A percentile compares a stretch with the other conserved stretches of the same genome.
Conservation (phyloP, 2,113 vertebrate species). For the Terrapene triunguis region DNA sequence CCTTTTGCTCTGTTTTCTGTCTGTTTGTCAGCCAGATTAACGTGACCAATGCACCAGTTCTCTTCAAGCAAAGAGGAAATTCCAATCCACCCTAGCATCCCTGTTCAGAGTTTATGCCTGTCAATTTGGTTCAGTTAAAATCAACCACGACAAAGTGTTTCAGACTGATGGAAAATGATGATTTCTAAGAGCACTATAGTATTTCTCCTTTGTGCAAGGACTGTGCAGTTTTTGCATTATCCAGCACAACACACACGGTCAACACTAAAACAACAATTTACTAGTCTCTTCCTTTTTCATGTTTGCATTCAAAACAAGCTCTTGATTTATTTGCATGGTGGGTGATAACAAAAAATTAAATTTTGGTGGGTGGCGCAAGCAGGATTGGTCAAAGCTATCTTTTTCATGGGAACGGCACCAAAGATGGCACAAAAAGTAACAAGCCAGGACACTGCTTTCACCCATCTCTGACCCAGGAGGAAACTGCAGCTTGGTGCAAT, state of each 20-base stretch:
- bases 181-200: not conserved
- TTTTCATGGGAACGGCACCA: not conserved
- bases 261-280: not conserved
- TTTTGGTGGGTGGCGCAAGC: not conserved
- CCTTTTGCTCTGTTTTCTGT: not conserved
- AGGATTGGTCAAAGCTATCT: not conserved
- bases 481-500: not conserved
- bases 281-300: not conserved
- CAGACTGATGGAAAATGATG: not conserved
- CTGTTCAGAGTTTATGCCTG: not conserved
- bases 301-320: not conserved
- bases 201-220: not conserved
- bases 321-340: not conserved
- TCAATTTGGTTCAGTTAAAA: not conserved
- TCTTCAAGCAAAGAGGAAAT: not conserved
- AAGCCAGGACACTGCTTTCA: not conserved
- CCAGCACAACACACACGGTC: not conserved
- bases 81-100: not conserved
- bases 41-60: not conserved
- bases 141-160: not conserved
- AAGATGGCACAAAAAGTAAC: not conserved
- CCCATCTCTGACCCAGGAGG: not conserved
- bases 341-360: not conserved
- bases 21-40: not conserved
- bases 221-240: not conserved